Evolutionary conservation across 2,888 invertebrate genomes (phyloP).

Genomic region (Agrotis exclamationis): DNA sequence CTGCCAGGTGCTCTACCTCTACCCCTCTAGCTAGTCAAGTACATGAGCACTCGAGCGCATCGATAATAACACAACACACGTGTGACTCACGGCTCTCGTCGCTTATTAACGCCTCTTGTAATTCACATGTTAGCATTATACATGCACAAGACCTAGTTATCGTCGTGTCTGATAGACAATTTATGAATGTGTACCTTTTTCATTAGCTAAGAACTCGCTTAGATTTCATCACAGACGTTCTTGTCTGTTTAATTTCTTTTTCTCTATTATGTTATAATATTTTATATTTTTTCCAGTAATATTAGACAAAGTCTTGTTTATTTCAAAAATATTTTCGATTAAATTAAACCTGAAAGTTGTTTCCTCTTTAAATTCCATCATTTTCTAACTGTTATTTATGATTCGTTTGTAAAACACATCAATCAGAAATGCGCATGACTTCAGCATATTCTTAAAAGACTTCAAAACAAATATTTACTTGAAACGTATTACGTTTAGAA

Average conservation of each 20-base stretch:
- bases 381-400: neutral
- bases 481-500: neutral
- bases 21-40: constrained; percentile 42
- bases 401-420: constrained; percentile 1
- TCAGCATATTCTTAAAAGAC: neutral
- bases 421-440: constrained; percentile 22
- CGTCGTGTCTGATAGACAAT: constrained; percentile 71
- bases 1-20: constrained; percentile 80
- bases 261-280: neutral
- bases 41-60: constrained; percentile 70
- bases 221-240: constrained; percentile 1
- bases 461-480: neutral
- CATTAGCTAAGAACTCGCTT: constrained; percentile 1
- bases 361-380: neutral
- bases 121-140: constrained; percentile 80
- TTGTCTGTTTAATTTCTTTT: neutral
- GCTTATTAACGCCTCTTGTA: constrained; percentile 78
- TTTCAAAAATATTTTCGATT: neutral
- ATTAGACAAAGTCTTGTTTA: neutral
- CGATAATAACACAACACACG: constrained; percentile 75
- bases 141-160: constrained; percentile 80
- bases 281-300: neutral
- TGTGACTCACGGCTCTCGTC: constrained; percentile 76
- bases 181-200: constrained; percentile 54
- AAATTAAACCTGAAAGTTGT: neutral